Base-by-base conservation (phyloP, 1,140 invertebrate species). In the Trichogramma pretiosum region DNA sequence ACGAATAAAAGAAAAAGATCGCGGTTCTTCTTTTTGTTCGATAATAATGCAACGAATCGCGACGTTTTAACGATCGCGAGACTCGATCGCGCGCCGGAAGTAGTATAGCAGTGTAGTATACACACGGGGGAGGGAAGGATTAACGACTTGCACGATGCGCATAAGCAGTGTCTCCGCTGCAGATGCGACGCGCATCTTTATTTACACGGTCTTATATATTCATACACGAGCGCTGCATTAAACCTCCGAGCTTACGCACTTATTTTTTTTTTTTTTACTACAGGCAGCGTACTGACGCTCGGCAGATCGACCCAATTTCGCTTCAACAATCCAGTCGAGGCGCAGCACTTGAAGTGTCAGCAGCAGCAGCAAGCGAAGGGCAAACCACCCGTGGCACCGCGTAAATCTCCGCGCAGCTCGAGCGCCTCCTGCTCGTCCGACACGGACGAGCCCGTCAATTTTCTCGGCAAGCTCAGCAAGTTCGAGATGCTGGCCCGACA, bases 251-350 rank as follows among this genome's bases (percentile, higher is more conserved):
- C n/a, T n/a, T n/a, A n/a, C n/a, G n/a, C n/a, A n/a, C n/a, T n/a
- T n/a, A n/a, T n/a, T n/a, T n/a, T 13, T 9, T 13, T 30, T 34
- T 5, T 34, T 34, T 34, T 1, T 37, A 3, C 5, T 18, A 0
- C 73, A 84, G 85, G 85, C 60, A 83, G 81, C 60, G 92, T 90
- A 85, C 70, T 93, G 39, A 89, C 86, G 37, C 82, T 93, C 44
- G 89, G 89, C 16, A 76, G 87, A 23, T 91, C 88, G 10, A 89
- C 87, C 61, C 89, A 87, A 62, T 81, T 93, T 61, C 79, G 89
- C 9, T 93, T 91, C 72, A 93, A 93, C 64, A 87, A 92, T 69
- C 89, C 89, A 0, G 84, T 83, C 36, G 87, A 92, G 63, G 89
- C 89, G 2, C 81, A 84, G 58, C 76, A 89, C 46, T 83, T 92